These are phyloP conservation scores for Nemopilema nomurai DNA, from an alignment of 30 jellyfish, hydroid and myxozoan species.

Conservation along the genomic window DNA sequence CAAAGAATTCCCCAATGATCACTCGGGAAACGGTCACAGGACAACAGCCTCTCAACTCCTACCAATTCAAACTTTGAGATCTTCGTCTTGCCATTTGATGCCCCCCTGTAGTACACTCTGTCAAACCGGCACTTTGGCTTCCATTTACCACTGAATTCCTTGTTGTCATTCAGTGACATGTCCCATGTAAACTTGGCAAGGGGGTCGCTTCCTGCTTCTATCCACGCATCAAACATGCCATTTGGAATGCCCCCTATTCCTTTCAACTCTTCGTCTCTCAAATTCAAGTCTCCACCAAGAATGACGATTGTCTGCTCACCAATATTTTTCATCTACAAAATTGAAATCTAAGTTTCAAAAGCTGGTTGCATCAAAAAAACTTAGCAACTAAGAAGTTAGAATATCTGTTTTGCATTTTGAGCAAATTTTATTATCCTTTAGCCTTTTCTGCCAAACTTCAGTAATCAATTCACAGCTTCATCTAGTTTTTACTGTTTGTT, in stretches of 20 bases:
- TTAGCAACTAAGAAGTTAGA: too few species aligned
- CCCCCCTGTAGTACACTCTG: constrained; percentile 55
- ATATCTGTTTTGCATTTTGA: too few species aligned
- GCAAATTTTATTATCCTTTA: too few species aligned
- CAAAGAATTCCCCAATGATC: constrained; percentile 89
- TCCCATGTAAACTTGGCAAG: constrained; percentile 81
- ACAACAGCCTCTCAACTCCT: constrained; percentile 60
- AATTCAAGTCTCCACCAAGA: constrained; percentile 85
- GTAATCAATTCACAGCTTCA: too few species aligned
- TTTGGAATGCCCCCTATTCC: constrained; percentile 62
- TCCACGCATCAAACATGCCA: constrained; percentile 83
- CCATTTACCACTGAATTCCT: constrained; percentile 12
- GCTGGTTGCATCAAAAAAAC: too few species aligned
- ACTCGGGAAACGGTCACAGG: constrained; percentile 81
- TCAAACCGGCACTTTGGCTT: constrained; percentile 76
- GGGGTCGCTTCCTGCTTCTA: constrained; percentile 43
- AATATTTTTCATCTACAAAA: constrained; percentile 7
- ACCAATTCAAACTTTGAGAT: constrained; percentile 47
- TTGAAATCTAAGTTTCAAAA: too few species aligned
- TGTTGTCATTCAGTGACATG: constrained; percentile 69
- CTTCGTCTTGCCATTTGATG: constrained; percentile 13
- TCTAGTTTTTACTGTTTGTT: too few species aligned
- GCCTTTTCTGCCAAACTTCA: too few species aligned
- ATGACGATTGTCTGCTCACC: constrained; percentile 46
- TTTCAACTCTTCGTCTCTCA: constrained; percentile 70